Evolutionary conservation across 2,888 invertebrate genomes (phyloP), one percentile per base, ranked within the genome.

Genomic region (Hypsopygia costalis): DNA sequence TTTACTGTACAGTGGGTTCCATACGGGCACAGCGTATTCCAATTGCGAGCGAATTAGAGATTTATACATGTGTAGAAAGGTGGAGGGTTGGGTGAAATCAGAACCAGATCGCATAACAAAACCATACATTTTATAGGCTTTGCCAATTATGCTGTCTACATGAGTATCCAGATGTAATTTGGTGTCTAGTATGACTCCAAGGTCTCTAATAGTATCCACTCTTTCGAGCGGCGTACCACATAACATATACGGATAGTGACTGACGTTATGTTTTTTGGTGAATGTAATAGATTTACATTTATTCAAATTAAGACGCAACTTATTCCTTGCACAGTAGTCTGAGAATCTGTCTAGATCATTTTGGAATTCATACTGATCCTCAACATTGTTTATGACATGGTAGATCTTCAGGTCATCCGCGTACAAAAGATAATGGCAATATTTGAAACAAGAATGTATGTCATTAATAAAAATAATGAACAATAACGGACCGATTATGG

Each of bases 71-170:
- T 40, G 35, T 12, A 46, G 28, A 12, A 35, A 41, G 3, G 46
- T 44, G 1, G 39, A 22, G 0, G 44, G 30, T 7, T 30, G 32
- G 30, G 34, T 41, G 25, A 51, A 51, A 3, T 28, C 35, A 5
- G 1, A 10, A 25, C 39, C 28, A 3, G 42, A 36, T 10, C 46
- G 35, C 41, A 47, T 46, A 6, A 46, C 44, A 31, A 51, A 51
- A 7, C 41, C 44, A 33, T 41, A 51, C 39, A 46, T 42, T 33
- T 43, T 34, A 33, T 40, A 51, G 8, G 44, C 44, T 33, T 39
- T 51, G 27, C 34, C 40, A n/a, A 44, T 40, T 10, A 46, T 40
- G 30, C 40, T 38, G 0, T 45, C 40, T n/a, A 49, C 29, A 31
- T 52, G 49, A 16, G 16, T 16, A 16, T 16, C 16, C 16, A 16